Evolutionary conservation across 1,140 invertebrate species (phyloP).

Genomic region (Holotrichia oblita): DNA sequence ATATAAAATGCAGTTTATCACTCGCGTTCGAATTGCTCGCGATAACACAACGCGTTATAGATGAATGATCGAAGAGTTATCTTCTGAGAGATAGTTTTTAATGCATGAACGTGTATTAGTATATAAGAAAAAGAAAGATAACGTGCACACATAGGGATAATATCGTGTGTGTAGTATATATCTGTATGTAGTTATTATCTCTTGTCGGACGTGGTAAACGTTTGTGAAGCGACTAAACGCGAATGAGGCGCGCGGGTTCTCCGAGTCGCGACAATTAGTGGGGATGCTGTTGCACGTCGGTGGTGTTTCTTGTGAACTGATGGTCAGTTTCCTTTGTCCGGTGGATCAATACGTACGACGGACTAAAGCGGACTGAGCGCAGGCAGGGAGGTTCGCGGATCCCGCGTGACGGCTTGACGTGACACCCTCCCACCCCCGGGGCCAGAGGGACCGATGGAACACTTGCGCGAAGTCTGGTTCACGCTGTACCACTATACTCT

Average conservation of each 20-base stretch:
- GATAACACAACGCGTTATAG: conserved; percentile 8
- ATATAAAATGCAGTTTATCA: conserved; percentile 13
- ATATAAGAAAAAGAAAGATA: conserved; percentile 18
- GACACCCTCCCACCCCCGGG: conserved; percentile 57
- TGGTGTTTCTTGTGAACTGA: conserved; percentile 56
- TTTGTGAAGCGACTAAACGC: conserved; percentile 31
- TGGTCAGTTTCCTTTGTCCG: conserved; percentile 62
- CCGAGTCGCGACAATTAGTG: conserved; percentile 36
- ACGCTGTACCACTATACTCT: conserved; percentile 51
- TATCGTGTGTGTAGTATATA: not conserved
- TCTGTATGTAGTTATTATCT: conserved; percentile 21
- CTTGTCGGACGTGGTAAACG: conserved; percentile 27
- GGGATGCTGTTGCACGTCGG: conserved; percentile 43
- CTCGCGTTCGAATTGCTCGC: conserved; percentile 22
- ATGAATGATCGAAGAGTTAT: conserved; percentile 36
- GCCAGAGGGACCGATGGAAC: conserved; percentile 46
- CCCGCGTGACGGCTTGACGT: conserved; percentile 60
- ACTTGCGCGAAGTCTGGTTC: conserved; percentile 57
- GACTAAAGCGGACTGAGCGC: conserved; percentile 55
- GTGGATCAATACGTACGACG: conserved; percentile 59
- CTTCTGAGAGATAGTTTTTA: conserved; percentile 39
- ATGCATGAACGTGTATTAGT: conserved; percentile 31
- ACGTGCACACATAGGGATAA: conserved; percentile 4
- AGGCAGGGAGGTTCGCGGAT: conserved; percentile 55
- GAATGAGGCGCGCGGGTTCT: conserved; percentile 33